A percentile compares a stretch with the other conserved stretches of the same genome.
Evolutionary conservation across 2,888 invertebrate genomes (phyloP).

Genomic region (Protonemura montana): DNA sequence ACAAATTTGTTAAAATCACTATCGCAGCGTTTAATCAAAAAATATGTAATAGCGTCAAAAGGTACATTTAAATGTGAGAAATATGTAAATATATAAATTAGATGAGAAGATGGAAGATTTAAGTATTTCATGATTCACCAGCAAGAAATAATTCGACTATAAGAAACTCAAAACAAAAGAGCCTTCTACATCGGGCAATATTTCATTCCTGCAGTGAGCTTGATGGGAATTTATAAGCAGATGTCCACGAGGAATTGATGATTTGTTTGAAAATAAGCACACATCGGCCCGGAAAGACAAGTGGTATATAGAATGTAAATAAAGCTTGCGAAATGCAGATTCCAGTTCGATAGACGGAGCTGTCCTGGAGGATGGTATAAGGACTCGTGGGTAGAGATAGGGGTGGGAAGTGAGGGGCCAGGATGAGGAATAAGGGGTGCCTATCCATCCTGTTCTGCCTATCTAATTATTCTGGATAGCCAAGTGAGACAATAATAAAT

Average conservation of each 20-base stretch:
- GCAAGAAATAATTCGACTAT: neutral
- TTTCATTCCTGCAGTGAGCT: neutral
- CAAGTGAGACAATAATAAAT: constrained; percentile 46
- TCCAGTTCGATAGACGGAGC: neutral
- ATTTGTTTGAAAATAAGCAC: neutral
- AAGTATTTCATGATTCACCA: neutral
- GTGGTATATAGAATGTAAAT: neutral
- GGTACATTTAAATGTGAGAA: neutral
- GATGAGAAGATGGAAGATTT: neutral
- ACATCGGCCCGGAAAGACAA: neutral
- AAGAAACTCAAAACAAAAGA: neutral
- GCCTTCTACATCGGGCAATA: neutral
- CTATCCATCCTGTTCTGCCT: neutral
- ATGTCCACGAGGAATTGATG: neutral
- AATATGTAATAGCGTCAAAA: neutral
- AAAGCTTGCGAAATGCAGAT: neutral
- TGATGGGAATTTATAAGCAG: neutral
- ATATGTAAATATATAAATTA: neutral
- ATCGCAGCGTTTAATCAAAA: neutral
- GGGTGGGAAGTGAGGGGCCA: neutral
- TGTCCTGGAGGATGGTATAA: neutral
- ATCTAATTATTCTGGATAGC: constrained; percentile 46
- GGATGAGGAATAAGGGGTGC: neutral
- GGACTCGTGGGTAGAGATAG: neutral
- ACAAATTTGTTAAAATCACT: neutral